Conservation (phyloP, 2,797 vertebrate genomes). For the Cynodonichthys magdalenae region DNA sequence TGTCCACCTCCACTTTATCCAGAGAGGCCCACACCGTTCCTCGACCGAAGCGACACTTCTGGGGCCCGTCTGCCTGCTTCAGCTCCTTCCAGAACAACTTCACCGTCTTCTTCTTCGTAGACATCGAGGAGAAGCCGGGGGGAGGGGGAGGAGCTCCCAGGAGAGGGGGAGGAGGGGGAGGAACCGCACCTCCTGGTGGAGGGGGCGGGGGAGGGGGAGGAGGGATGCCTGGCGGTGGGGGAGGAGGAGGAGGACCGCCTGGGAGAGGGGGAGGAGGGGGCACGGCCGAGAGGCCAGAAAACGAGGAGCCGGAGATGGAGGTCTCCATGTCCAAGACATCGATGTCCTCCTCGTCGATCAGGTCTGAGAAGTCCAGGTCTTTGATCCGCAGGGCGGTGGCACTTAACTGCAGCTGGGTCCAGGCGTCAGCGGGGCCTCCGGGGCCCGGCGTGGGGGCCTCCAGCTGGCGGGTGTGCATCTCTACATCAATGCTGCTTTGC, state of each 20-base stretch:
- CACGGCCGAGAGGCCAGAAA: constrained; percentile 29
- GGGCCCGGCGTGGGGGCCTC: constrained; percentile 81
- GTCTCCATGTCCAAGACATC: constrained; percentile 85
- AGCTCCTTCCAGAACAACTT: constrained; percentile 97
- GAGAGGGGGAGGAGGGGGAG: constrained; percentile 11
- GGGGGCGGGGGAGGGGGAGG: constrained; percentile 34
- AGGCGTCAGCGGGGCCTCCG: constrained; percentile 65
- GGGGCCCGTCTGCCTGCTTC: constrained; percentile 79
- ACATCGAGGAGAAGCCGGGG: neutral
- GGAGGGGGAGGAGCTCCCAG: constrained; percentile 8
- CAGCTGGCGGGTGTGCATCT: constrained; percentile 78
- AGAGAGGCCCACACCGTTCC: constrained; percentile 92
- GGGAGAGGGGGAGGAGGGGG: constrained; percentile 59
- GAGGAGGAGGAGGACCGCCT: constrained; percentile 42
- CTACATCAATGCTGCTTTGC: constrained; percentile 83
- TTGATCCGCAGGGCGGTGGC: constrained; percentile 86
- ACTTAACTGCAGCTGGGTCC: constrained; percentile 77
- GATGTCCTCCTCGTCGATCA: constrained; percentile 93
- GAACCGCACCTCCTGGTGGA: neutral
- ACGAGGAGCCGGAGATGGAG: constrained; percentile 53
- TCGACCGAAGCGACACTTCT: constrained; percentile 84
- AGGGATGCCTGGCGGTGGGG: constrained; percentile 12
- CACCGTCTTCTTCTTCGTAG: constrained; percentile 89
- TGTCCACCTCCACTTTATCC: constrained; percentile 88
- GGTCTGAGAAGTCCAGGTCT: constrained; percentile 95